A percentile compares a stretch with the other conserved stretches of the same genome.
Evolutionary conservation across 2,113 vertebrate genomes (phyloP).

Genomic region (Anguilla rostrata): DNA sequence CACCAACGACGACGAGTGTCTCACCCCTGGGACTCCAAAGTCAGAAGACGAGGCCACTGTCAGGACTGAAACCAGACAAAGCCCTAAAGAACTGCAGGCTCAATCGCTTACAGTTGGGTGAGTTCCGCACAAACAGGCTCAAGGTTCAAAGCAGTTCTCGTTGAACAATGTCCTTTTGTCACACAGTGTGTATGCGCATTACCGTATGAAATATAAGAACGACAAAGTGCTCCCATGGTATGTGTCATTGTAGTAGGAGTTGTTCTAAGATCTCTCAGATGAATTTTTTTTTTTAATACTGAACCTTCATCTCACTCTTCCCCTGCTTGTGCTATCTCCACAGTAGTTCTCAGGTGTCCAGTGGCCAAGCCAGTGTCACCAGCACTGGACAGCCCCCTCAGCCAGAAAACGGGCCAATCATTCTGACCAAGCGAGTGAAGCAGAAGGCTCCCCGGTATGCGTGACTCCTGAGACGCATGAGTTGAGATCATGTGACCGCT

Average conservation of each 20-base stretch:
- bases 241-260: background rate
- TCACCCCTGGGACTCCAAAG: background rate
- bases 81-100: background rate
- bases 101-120: background rate
- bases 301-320: background rate
- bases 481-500: background rate
- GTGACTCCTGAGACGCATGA: background rate
- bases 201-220: background rate
- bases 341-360: background rate
- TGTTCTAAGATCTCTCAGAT: background rate
- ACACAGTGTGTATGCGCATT: background rate
- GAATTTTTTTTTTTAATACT: no score
- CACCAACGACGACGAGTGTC: conserved; percentile 24
- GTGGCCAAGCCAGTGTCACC: background rate
- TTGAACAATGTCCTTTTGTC: background rate
- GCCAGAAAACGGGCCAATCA: conserved; percentile 1
- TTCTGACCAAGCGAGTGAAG: conserved; percentile 32
- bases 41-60: background rate
- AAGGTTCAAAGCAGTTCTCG: background rate
- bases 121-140: background rate
- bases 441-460: conserved; percentile 60
- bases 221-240: background rate
- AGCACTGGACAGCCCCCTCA: conserved; percentile 34
- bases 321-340: background rate
- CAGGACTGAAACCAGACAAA: background rate